These are phyloP conservation scores for Anguilla pacifica DNA, from an alignment of 2,797 vertebrate genomes.

Conservation along the genomic window DNA sequence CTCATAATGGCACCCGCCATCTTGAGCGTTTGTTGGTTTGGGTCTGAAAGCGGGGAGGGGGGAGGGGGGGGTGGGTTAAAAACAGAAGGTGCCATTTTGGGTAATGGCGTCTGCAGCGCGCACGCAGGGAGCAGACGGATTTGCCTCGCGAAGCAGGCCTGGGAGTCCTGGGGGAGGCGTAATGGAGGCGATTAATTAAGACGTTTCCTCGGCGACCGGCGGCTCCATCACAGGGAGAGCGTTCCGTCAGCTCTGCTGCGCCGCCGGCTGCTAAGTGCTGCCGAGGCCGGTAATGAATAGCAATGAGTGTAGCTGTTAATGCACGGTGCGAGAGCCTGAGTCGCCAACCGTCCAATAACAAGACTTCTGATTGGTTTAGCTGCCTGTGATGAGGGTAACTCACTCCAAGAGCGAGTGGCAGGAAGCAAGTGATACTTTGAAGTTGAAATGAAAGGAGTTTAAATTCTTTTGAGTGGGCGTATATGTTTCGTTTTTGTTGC, in stretches of 20 bases:
- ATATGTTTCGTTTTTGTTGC: not conserved
- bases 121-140: conserved; percentile 3
- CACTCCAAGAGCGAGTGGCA: conserved; percentile 45
- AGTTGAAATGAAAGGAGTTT: not conserved
- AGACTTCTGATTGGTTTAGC: conserved; percentile 55
- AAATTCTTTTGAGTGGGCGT: not conserved
- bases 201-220: conserved; percentile 51
- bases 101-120: conserved; percentile 19
- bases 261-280: conserved; percentile 59
- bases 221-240: conserved; percentile 53
- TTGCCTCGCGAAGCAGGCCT: conserved; percentile 35
- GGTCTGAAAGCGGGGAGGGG: conserved; percentile 7
- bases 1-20: not conserved
- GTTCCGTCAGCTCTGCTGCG: conserved; percentile 49
- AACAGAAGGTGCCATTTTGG: not conserved
- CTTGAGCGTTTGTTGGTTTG: not conserved
- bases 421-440: conserved; percentile 45
- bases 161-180: conserved; percentile 51
- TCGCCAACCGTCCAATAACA: conserved; percentile 45
- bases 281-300: conserved; percentile 64
- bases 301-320: conserved; percentile 65
- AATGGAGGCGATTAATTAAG: conserved; percentile 65
- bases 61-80: not conserved
- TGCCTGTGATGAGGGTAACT: conserved; percentile 53
- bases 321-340: conserved; percentile 44